A percentile compares a stretch with the other conserved stretches of the same genome.
These are phyloP conservation scores for Agraylea sexmaculata DNA, from an alignment of 1,140 invertebrate species.

Conservation along the genomic window DNA sequence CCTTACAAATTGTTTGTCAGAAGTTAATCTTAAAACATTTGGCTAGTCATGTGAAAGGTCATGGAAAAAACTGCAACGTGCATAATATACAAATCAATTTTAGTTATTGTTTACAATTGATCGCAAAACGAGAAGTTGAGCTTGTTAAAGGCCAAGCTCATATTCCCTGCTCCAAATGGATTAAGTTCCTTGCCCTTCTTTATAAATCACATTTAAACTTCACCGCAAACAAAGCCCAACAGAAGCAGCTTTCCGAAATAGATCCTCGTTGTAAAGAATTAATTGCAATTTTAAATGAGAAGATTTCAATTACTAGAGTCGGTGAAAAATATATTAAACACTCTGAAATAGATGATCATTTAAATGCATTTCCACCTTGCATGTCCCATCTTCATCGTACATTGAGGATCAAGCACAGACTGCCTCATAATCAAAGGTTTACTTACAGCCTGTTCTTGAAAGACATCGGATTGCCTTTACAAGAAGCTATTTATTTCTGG, in stretches of 20 bases:
- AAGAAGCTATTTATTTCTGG: conserved; percentile 55
- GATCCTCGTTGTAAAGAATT: conserved; percentile 38
- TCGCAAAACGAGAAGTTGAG: conserved; percentile 38
- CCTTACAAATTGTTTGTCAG: conserved; percentile 25
- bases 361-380: conserved; percentile 57
- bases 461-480: conserved; percentile 52
- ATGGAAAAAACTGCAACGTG: conserved; percentile 23
- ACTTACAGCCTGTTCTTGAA: conserved; percentile 58
- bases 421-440: conserved; percentile 60
- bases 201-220: conserved; percentile 37
- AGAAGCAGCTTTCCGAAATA: conserved; percentile 23
- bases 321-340: conserved; percentile 25
- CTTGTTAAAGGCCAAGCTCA: conserved; percentile 36
- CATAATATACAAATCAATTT: conserved; percentile 38
- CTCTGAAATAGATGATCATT: conserved; percentile 39
- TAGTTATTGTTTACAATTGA: conserved; percentile 37
- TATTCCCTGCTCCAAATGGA: conserved; percentile 47
- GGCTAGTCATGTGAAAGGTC: conserved; percentile 26
- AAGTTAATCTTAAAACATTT: conserved; percentile 28
- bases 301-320: conserved; percentile 17
- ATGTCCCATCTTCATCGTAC: conserved; percentile 59
- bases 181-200: conserved; percentile 34
- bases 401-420: conserved; percentile 52
- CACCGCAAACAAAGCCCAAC: conserved; percentile 28
- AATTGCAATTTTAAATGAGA: conserved; percentile 25